phyloP scores from a whole-genome alignment of 1,140 invertebrate species.

The Pteromalus puparum region DNA sequence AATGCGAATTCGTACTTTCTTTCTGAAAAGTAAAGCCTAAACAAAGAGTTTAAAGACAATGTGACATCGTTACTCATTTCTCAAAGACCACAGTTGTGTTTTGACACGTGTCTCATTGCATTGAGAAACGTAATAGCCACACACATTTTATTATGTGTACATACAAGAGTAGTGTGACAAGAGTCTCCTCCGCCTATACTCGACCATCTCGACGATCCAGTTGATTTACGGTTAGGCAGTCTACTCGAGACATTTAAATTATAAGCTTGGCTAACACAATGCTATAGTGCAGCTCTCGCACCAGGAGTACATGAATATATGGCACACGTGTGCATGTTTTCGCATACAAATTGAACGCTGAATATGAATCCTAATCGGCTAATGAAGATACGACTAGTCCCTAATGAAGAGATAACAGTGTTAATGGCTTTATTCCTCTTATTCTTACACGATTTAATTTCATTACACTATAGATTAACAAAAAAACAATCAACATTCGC shows the following conservation, averaged over 20 bases:
- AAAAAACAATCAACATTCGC: too few relatives aligned
- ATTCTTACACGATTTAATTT: too few relatives aligned
- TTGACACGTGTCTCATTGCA: background rate
- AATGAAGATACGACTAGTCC: background rate
- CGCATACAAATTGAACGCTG: background rate
- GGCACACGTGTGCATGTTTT: background rate
- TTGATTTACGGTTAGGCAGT: slow-evolving; percentile 3
- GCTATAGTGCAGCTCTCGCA: too few relatives aligned
- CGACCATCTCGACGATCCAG: background rate
- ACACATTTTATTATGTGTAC: background rate
- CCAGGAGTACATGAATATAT: background rate
- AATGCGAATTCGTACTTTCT: too few relatives aligned
- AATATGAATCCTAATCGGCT: background rate
- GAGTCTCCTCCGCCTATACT: background rate
- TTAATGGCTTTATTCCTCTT: background rate
- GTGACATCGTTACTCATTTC: background rate
- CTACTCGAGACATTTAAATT: background rate
- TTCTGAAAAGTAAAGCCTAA: too few relatives aligned
- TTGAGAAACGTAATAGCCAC: background rate
- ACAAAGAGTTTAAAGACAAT: background rate
- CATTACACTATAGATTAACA: too few relatives aligned
- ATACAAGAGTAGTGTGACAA: background rate
- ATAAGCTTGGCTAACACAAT: background rate
- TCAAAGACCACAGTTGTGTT: background rate
- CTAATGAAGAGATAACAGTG: background rate